Base-by-base conservation (phyloP, 2,888 invertebrate species). In the Silvanus unidentatus region DNA sequence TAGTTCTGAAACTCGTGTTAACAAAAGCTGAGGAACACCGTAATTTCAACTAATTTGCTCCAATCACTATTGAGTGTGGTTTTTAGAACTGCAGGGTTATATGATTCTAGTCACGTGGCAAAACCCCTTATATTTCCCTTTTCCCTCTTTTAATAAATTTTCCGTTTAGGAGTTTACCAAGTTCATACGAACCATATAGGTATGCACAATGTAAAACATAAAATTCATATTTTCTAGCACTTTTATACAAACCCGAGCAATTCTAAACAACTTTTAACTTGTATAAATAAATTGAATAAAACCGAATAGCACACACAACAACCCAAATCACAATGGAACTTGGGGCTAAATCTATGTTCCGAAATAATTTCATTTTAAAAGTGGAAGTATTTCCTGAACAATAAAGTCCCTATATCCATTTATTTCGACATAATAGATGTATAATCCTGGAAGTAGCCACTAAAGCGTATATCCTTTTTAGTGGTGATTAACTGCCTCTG, bases 1-100 rank as follows among this genome's bases (percentile, higher is more conserved):
- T 61, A 58, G 57, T 54, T 59, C 58, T 58, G 57, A 57, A 58
- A 61, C 58, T 56, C 59, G 58, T 58, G 58, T 53, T 42, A 35
- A 48, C 51, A 51, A 48, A 51, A 57, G 56, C 42, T 35, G 42
- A 43, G 30, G 39, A 39, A 45, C 43, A 42, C 42, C 37, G 29
- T 44, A 47, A 47, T 49, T 49, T 40, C 42, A 40, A 43, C 49
- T 47, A 47, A 49, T 49, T 49, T 49, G 44, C 36, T 40, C 49
- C 47, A 49, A 49, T 49, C 49, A 47, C 37, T 49, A 49, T 49
- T 44, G 47, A 47, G 44, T 49, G 47, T 40, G 44, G 49, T 49
- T 47, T 37, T 42, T 22, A 44, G 41, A 47, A 16, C 22, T 28
- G 43, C 32, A 11, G 44, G 47, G 47, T 49, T 49, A 44, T 47